Evolutionary conservation across 2,888 invertebrate genomes (phyloP).

Genomic region (Carpatolechia fugitivella): DNA sequence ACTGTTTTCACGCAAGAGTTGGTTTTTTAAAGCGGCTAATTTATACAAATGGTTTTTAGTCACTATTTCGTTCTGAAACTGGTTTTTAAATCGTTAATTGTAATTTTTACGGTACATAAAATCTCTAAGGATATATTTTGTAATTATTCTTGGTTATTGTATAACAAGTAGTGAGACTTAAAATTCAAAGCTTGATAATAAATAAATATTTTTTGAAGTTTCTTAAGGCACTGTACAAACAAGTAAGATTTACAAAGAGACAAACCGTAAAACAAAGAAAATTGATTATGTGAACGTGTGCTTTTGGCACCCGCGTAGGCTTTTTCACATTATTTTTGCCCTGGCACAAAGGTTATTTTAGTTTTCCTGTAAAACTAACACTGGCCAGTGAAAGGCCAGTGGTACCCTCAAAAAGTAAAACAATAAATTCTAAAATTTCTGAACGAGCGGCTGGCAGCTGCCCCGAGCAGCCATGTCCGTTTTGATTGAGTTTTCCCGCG

Average conservation of each 20-base stretch:
- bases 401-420: constrained; percentile 12
- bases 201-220: too few species aligned
- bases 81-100: constrained; percentile 46
- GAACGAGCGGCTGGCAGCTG: constrained; percentile 32
- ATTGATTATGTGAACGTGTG: too few species aligned
- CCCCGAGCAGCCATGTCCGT: constrained; percentile 31
- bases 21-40: constrained; percentile 49
- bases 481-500: constrained; percentile 33
- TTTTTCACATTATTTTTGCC: too few species aligned
- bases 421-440: constrained; percentile 18
- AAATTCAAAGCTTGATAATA: too few species aligned
- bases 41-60: constrained; percentile 51
- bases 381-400: constrained; percentile 11
- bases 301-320: too few species aligned
- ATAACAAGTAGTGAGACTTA: background rate
- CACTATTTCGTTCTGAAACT: constrained; percentile 32
- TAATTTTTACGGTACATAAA: constrained; percentile 49
- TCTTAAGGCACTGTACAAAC: too few species aligned
- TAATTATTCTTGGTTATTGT: background rate
- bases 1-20: constrained; percentile 59
- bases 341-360: constrained; percentile 8
- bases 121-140: constrained; percentile 21
- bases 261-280: too few species aligned
- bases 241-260: too few species aligned
- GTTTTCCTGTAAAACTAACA: background rate